Evolutionary conservation across 2,113 vertebrate species (phyloP).

Genomic region (Grallaria varia): DNA sequence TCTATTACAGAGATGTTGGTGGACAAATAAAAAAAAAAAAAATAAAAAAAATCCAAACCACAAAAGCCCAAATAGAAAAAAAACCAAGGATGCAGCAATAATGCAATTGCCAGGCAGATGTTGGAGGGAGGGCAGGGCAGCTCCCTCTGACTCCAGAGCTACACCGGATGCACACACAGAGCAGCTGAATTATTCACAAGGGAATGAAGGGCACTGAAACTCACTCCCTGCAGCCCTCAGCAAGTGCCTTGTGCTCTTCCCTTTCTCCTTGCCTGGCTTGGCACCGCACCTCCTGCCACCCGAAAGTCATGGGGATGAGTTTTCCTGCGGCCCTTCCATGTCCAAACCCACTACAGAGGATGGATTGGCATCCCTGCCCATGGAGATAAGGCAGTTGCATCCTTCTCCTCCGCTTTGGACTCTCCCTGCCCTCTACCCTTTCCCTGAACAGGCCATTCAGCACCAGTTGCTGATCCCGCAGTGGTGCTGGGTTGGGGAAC

Average conservation of each 20-base stretch:
- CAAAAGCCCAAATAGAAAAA: not conserved
- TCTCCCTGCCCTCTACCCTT: not conserved
- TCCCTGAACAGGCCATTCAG: not conserved
- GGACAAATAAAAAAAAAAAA: not conserved
- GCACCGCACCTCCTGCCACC: not conserved
- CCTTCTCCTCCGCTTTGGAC: not conserved
- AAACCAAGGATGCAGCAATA: not conserved
- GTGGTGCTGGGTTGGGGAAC: fast-evolving
- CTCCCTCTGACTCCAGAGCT: not conserved
- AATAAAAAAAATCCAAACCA: not conserved
- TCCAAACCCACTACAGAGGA: not conserved
- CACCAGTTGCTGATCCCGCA: fast-evolving
- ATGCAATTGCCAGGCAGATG: not conserved
- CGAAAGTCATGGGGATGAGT: fast-evolving
- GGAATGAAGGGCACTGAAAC: not conserved
- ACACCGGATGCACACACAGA: not conserved
- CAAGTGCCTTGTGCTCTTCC: not conserved
- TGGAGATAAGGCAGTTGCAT: not conserved
- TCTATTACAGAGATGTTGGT: conserved; percentile 51
- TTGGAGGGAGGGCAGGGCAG: not conserved
- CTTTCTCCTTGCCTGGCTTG: not conserved
- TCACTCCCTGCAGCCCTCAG: not conserved
- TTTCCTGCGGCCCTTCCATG: not conserved
- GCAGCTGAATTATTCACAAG: not conserved
- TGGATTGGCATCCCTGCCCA: not conserved